These are phyloP conservation scores for Bombyx mandarina DNA, from an alignment of 1,140 invertebrate species.

Conservation along the genomic window DNA sequence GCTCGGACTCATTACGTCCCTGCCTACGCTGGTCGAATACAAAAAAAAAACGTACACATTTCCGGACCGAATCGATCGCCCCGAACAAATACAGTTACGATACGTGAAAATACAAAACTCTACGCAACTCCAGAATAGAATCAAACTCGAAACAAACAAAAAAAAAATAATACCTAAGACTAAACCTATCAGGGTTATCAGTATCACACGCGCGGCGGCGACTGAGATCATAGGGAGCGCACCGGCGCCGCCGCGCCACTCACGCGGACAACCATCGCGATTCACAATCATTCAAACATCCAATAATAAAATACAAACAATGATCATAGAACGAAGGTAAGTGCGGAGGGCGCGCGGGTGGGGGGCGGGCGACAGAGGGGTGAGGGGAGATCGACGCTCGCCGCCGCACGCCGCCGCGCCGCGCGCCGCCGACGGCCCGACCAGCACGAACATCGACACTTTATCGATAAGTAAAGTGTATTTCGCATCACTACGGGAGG, in stretches of 20 bases:
- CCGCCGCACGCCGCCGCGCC: conserved; percentile 25
- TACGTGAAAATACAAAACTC: conserved; percentile 56
- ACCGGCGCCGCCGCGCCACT: conserved; percentile 42
- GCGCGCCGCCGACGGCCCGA: conserved; percentile 6
- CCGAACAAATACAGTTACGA: conserved; percentile 67
- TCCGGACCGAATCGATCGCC: conserved; percentile 43
- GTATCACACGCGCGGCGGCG: conserved; percentile 58
- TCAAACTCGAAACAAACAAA: conserved; percentile 56
- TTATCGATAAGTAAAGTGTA: conserved; percentile 35
- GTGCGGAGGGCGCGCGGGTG: conserved; percentile 36
- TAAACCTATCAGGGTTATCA: conserved; percentile 50
- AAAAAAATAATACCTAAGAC: conserved; percentile 58
- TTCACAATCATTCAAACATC: conserved; percentile 29
- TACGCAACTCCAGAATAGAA: conserved; percentile 66
- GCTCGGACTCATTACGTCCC: conserved; percentile 16
- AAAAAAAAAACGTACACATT: conserved; percentile 47
- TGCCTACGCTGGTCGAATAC: neutral
- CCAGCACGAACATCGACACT: conserved; percentile 25
- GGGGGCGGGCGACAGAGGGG: conserved; percentile 18
- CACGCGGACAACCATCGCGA: conserved; percentile 30
- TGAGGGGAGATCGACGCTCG: conserved; percentile 25
- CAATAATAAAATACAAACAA: conserved; percentile 46
- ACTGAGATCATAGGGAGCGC: conserved; percentile 56
- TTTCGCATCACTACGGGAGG: conserved; percentile 26
- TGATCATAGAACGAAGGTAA: conserved; percentile 28